A percentile compares a stretch with the other conserved stretches of the same genome.
Conservation (phyloP, 2,113 vertebrate species). For the Cyrtonyx montezumae region DNA sequence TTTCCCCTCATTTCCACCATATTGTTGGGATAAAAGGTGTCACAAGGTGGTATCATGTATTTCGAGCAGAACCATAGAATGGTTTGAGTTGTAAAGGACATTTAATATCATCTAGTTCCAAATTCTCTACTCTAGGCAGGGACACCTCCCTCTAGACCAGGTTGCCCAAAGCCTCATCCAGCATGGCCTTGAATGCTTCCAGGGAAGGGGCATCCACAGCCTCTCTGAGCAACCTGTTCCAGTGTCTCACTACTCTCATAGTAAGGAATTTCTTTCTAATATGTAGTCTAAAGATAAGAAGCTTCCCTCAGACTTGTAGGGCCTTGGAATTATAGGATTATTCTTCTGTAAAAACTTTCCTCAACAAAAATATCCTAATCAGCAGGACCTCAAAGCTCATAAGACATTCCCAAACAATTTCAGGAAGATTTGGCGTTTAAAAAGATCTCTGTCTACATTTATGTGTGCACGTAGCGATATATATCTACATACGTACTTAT, state of each 20-base stretch:
- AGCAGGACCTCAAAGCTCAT: not conserved
- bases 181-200: too few species aligned
- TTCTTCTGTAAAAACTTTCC: not conserved
- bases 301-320: fast-evolving
- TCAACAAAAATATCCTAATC: not conserved
- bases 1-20: not conserved
- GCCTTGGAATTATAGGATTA: not conserved
- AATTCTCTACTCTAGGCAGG: too few species aligned
- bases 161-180: too few species aligned
- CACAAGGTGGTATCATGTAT: not conserved
- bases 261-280: too few species aligned
- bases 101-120: too few species aligned
- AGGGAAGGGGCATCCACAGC: too few species aligned
- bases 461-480: too few species aligned
- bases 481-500: not conserved
- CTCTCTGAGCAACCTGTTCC: too few species aligned
- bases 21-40: not conserved
- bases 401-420: not conserved
- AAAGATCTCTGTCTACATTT: not conserved
- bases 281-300: too few species aligned
- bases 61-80: not conserved
- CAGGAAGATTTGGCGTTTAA: not conserved
- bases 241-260: too few species aligned
- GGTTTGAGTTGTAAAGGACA: too few species aligned
- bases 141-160: too few species aligned